phyloP scores from a whole-genome alignment of 2,888 invertebrate species.

The Apantesis nais region DNA sequence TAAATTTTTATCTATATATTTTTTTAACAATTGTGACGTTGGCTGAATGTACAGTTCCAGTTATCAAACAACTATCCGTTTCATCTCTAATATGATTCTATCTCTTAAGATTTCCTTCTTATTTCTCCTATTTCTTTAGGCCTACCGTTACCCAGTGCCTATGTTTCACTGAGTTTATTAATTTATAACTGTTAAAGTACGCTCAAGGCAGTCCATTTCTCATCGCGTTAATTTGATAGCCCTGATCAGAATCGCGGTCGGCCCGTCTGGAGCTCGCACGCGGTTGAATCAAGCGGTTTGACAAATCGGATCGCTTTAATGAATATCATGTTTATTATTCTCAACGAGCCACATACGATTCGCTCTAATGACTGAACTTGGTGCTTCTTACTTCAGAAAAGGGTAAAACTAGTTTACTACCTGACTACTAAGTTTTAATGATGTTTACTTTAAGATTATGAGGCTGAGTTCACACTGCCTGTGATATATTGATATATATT shows the following conservation, averaged over 20 bases:
- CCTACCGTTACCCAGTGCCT: not conserved
- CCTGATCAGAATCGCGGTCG: conserved; percentile 48
- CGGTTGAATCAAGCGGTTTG: conserved; percentile 59
- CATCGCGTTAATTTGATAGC: conserved; percentile 27
- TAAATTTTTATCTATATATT: not conserved
- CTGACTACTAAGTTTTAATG: conserved; percentile 16
- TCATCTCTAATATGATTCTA: not conserved
- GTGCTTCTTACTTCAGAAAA: conserved; percentile 22
- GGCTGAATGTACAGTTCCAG: not conserved
- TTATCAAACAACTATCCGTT: not conserved
- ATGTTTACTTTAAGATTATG: conserved; percentile 18
- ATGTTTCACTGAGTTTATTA: conserved; percentile 1
- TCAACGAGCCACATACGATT: conserved; percentile 44
- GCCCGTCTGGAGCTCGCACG: conserved; percentile 50
- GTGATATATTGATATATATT: not conserved
- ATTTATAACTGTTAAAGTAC: not conserved
- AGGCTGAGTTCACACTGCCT: not conserved
- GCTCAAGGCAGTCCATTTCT: conserved; percentile 8
- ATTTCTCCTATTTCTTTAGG: not conserved
- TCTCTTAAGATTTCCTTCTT: not conserved
- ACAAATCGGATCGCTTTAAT: conserved; percentile 58
- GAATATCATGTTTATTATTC: conserved; percentile 57
- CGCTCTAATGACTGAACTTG: conserved; percentile 39
- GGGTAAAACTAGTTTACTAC: conserved; percentile 19
- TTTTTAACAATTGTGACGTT: not conserved